These are phyloP conservation scores for Tenualosa thibaudeaui DNA, from an alignment of 2,797 vertebrate genomes.

Conservation along the genomic window DNA sequence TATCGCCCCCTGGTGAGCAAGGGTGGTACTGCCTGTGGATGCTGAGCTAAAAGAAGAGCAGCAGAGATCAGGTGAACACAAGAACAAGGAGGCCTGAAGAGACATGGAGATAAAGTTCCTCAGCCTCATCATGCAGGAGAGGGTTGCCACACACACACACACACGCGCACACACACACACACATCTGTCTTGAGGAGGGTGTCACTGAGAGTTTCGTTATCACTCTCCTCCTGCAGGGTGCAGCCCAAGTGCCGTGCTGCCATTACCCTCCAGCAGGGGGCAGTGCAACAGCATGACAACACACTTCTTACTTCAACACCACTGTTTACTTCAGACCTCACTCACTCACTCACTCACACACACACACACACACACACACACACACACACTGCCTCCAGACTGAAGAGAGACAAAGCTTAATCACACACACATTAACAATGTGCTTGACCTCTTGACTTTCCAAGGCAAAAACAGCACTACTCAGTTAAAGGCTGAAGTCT, in stretches of 20 bases:
- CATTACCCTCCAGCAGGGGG: too few relatives aligned
- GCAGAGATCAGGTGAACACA: neutral
- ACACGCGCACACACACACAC: neutral
- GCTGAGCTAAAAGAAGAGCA: neutral
- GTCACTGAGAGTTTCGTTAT: too few relatives aligned
- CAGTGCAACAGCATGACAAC: too few relatives aligned
- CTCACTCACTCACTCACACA: neutral
- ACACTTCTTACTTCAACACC: too few relatives aligned
- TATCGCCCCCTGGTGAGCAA: neutral
- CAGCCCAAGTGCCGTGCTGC: too few relatives aligned
- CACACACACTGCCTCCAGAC: neutral
- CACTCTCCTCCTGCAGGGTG: too few relatives aligned
- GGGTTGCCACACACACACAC: too few relatives aligned
- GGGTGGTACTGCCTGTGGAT: neutral
- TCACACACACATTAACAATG: neutral
- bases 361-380: slow-evolving; percentile 1
- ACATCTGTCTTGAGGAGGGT: too few relatives aligned
- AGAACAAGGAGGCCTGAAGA: too few relatives aligned
- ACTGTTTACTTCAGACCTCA: too few relatives aligned
- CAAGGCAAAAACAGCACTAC: neutral
- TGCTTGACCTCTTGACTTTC: neutral
- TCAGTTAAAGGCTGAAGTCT: neutral
- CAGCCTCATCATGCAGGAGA: neutral
- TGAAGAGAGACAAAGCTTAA: neutral
- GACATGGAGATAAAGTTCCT: neutral